Base-by-base conservation (phyloP, 2,113 vertebrate species). In the Motacilla alba region DNA sequence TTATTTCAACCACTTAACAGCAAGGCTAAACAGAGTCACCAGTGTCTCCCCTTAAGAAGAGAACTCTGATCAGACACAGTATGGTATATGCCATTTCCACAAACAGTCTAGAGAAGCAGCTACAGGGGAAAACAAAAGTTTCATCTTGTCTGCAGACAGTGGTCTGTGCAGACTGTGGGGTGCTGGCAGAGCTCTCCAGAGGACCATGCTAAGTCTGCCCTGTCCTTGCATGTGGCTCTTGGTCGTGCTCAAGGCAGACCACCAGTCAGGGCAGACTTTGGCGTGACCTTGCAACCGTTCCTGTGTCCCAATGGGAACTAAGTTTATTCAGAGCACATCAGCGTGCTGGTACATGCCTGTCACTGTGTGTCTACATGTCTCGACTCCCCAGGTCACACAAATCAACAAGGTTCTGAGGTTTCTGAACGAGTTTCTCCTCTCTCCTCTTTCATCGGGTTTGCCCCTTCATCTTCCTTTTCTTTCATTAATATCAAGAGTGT, bases 11-110 rank as follows among this genome's bases (percentile, higher is more conserved):
- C 44, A 47, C 64, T 88, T 73, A 41, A 41, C 8, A 67, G 56
- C 82, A 93, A 81, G 18, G 79, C 60, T 96, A 74, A 92, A 91
- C 78, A 93, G 88, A 94, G 72, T 72, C 59, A 88, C 47, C 59
- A 73, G 50, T 69, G 62, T 85, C 24, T 81, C 13, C n/a, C 43
- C 59, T 58, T 19, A 15, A 70, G 90, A 85, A 88, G 52, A 83
- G 83, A 91, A 11, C 16, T 80, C 69, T 82, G 50, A 67, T 90
- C 82, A 80, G 72, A 43, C 58, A 30, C 18, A 20, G 19, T 62
- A 59, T 74, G 19, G 4, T 44, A 13, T 59, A 44, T 17, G 27
- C 30, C 55, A 77, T 67, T 78, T 74, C 74, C 67, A 77, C 7
- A 1, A 91, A 37, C 16, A 59, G 33, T 16, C 79, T 50, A 86